phyloP scores from a whole-genome alignment of 2,113 vertebrate species.

The Numida meleagris region DNA sequence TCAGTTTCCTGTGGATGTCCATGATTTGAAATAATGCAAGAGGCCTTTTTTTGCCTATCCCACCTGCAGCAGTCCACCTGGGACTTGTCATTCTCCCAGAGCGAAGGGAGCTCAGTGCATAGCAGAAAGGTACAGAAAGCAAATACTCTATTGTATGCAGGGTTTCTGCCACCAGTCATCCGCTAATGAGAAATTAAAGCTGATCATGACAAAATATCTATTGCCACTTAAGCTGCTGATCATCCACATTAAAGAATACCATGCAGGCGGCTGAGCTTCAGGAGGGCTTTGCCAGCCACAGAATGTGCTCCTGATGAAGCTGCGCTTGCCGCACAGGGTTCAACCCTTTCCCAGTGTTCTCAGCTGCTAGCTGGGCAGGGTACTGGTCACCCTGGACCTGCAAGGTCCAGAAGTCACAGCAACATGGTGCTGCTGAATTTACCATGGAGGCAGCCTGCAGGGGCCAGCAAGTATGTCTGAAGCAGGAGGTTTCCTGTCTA shows the following conservation, averaged over 20 bases:
- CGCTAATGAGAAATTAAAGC: not conserved
- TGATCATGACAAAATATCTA: not conserved
- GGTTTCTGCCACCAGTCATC: not conserved
- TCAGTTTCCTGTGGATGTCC: not conserved
- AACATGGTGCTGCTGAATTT: not conserved
- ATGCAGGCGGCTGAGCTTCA: not conserved
- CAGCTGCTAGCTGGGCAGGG: not conserved
- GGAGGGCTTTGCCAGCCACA: not conserved
- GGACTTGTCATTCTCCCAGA: not conserved
- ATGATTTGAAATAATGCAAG: not conserved
- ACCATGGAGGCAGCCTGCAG: not conserved
- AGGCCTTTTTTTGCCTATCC: not conserved
- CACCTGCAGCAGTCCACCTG: not conserved
- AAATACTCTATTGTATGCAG: accelerated
- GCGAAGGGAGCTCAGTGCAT: not conserved
- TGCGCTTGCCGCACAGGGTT: not conserved
- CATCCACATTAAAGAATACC: not conserved
- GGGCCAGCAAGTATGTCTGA: not conserved
- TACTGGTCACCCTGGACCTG: not conserved
- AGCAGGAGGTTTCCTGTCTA: not conserved
- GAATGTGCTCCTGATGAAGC: accelerated
- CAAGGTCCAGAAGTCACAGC: not conserved
- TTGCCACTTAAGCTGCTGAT: not conserved
- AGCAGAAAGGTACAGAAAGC: not conserved
- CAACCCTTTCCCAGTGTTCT: not conserved